These are phyloP conservation scores for Phymatocera aterrima DNA, from an alignment of 2,888 invertebrate species.

Conservation along the genomic window DNA sequence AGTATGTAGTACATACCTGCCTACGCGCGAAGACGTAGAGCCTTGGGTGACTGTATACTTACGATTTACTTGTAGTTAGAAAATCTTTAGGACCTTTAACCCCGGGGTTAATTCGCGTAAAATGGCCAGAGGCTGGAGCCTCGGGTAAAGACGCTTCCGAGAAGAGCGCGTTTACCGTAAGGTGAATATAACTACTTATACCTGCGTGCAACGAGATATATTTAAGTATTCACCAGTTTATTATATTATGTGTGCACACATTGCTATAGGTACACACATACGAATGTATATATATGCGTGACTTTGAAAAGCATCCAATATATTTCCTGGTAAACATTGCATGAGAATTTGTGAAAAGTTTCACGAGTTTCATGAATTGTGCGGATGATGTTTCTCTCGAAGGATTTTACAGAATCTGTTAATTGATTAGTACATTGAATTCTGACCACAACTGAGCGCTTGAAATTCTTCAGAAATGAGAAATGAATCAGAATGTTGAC, in stretches of 20 bases:
- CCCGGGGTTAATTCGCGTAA: conserved; percentile 41
- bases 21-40: not conserved
- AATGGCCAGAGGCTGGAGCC: conserved; percentile 38
- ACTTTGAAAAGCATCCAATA: too few relatives aligned
- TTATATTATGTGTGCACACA: not conserved
- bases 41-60: conserved; percentile 2
- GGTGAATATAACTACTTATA: not conserved
- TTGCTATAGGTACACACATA: too few relatives aligned
- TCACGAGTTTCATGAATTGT: not conserved
- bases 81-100: conserved; percentile 20
- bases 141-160: conserved; percentile 37
- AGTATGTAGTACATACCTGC: too few relatives aligned
- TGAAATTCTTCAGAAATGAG: not conserved
- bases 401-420: not conserved
- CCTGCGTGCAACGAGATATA: conserved; percentile 31
- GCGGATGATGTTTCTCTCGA: not conserved
- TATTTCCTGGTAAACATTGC: not conserved
- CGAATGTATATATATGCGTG: not conserved
- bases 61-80: conserved; percentile 20
- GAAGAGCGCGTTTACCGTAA: conserved; percentile 37
- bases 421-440: not conserved
- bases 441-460: not conserved
- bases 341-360: not conserved
- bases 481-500: conserved; percentile 8
- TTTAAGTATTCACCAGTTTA: conserved; percentile 36